phyloP scores from a whole-genome alignment of 2,113 vertebrate species.

The Trematocara stigmaticum region DNA sequence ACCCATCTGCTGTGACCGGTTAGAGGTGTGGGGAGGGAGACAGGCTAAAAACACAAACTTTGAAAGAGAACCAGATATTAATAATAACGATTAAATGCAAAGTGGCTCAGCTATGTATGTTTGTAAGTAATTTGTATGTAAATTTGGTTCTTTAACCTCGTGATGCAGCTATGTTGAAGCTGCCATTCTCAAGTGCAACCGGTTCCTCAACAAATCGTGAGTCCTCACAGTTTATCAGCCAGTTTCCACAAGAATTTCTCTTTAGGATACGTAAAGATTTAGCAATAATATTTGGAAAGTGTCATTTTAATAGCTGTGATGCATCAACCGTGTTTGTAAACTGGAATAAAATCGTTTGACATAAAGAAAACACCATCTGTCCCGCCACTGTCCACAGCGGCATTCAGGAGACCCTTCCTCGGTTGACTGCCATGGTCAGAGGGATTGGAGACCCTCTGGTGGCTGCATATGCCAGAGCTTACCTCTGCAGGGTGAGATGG shows the following conservation, averaged over 20 bases:
- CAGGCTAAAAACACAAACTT: background rate
- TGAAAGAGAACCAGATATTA: background rate
- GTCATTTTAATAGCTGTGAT: background rate
- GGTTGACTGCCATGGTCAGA: constrained; percentile 88
- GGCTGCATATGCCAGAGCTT: constrained; percentile 91
- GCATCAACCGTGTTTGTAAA: background rate
- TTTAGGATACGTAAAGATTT: background rate
- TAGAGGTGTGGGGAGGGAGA: background rate
- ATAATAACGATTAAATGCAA: background rate
- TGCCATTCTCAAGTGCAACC: constrained; percentile 94
- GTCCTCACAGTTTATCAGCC: constrained; percentile 8
- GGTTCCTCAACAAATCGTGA: constrained; percentile 88
- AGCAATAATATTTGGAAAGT: background rate
- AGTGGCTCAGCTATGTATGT: background rate
- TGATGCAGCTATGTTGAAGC: constrained; percentile 89
- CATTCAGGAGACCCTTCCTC: constrained; percentile 89
- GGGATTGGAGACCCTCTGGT: constrained; percentile 95
- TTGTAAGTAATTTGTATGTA: background rate
- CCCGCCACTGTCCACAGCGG: constrained; percentile 69
- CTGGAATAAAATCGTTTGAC: background rate
- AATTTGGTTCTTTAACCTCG: constrained; percentile 66
- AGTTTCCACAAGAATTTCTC: background rate
- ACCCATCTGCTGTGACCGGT: background rate
- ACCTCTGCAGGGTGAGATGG: constrained; percentile 88
- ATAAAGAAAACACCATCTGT: background rate